Evolutionary conservation across 2,797 vertebrate species (phyloP), one percentile per base, ranked within the genome.

Genomic region (Rhinoraja longicauda): DNA sequence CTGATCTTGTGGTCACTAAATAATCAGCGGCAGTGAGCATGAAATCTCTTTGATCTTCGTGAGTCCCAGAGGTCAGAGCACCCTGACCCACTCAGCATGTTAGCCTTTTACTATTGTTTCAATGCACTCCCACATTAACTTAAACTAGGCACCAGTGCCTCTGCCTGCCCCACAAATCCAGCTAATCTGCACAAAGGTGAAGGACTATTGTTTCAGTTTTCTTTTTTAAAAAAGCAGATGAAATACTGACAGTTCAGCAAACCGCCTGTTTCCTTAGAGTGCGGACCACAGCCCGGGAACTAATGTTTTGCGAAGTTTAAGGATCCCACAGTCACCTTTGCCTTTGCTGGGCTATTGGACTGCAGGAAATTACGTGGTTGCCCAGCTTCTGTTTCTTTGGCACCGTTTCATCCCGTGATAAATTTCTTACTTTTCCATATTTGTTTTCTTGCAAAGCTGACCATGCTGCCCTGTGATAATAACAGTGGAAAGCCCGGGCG

Each of bases 41-140:
- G 95, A 92, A 94, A 95, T 94, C 94, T 81, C 96, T 97, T 97
- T 97, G 97, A 98, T 97, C 95, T 96, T 93, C 94, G 96, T 95
- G 96, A 97, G 96, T 96, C 95, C 94, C 94, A 95, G 96, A 95
- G 95, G 96, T 96, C 96, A 95, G 93, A 95, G 96, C 93, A 94
- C 94, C 93, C 95, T 97, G 96, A 97, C 97, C 97, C 95, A 94
- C 32, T 94, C 94, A 94, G 12, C 94, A 95, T 96, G 96, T 96
- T 96, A 95, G 90, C 53, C 95, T 93, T 95, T 94, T 95, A 93
- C 95, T 95, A 96, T 97, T 97, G 96, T 97, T 94, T 96, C 94
- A 94, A 92, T 94, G 96, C 72, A 94, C 90, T 96, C 94, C 95
- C 94, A 93, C 96, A 96, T 97, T 96, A 97, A 96, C 96, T 96